Conservation (phyloP, 2,113 vertebrate species). For the Boleophthalmus pectinirostris region DNA sequence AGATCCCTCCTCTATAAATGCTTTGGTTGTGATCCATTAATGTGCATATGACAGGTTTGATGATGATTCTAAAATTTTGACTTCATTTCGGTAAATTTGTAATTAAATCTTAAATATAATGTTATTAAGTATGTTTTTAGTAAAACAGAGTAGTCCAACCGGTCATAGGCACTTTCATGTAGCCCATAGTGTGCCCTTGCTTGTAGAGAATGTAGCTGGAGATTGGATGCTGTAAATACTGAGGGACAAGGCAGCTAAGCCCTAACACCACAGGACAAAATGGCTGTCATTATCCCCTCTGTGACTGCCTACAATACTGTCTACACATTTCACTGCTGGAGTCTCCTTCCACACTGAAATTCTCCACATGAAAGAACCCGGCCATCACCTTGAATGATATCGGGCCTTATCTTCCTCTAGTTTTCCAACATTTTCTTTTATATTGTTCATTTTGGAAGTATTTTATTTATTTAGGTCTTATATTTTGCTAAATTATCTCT, state of each 20-base stretch:
- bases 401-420: slow-evolving; percentile 27
- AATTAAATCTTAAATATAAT: too few relatives aligned
- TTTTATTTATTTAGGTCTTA: too few relatives aligned
- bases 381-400: slow-evolving; percentile 43
- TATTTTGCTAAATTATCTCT: too few relatives aligned
- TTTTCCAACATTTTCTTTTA: slow-evolving; percentile 12
- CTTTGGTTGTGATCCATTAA: slow-evolving; percentile 14
- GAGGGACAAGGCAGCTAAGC: slow-evolving; percentile 36
- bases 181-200: slow-evolving; percentile 18
- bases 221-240: slow-evolving; percentile 34
- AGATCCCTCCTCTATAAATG: neutral
- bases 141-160: too few relatives aligned
- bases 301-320: slow-evolving; percentile 39
- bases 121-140: too few relatives aligned
- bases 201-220: slow-evolving; percentile 11
- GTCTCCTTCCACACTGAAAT: slow-evolving; percentile 33
- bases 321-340: slow-evolving; percentile 37
- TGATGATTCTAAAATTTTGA: too few relatives aligned
- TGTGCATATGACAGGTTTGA: too few relatives aligned
- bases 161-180: too few relatives aligned
- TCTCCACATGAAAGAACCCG: slow-evolving; percentile 24
- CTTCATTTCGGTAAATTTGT: too few relatives aligned
- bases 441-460: slow-evolving; percentile 18
- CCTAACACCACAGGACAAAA: slow-evolving; percentile 56
- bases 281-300: slow-evolving; percentile 59